A percentile compares a stretch with the other conserved stretches of the same genome.
Evolutionary conservation across 1,140 invertebrate species (phyloP).

Genomic region (Cotesia vestalis): DNA sequence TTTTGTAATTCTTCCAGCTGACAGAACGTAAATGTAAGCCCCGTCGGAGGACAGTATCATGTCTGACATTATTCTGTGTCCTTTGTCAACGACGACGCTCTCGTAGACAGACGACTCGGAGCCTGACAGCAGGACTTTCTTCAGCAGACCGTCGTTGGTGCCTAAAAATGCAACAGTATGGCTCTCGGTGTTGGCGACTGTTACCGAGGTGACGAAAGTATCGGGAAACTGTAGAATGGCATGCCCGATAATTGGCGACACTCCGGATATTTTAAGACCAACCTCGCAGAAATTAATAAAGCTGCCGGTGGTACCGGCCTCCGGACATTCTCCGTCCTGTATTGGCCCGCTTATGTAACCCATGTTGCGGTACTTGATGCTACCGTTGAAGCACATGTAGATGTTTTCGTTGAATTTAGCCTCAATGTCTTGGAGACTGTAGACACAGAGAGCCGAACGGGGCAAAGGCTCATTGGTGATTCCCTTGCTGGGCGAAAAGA

Average conservation of each 20-base stretch:
- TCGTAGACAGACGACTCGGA: conserved; percentile 79
- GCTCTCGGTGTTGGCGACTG: conserved; percentile 82
- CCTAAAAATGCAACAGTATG: conserved; percentile 93
- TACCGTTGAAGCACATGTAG: conserved; percentile 96
- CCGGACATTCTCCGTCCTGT: conserved; percentile 87
- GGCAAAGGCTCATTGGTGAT: conserved; percentile 80
- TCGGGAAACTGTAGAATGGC: conserved; percentile 82
- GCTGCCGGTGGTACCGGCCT: conserved; percentile 85
- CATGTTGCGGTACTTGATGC: conserved; percentile 89
- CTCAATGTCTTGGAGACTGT: conserved; percentile 87
- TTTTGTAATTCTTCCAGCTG: conserved; percentile 82
- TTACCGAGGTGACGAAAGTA: conserved; percentile 82
- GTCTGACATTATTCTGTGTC: conserved; percentile 82
- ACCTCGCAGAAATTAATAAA: conserved; percentile 92
- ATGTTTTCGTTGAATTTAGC: conserved; percentile 95
- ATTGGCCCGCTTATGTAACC: conserved; percentile 92
- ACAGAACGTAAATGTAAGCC: conserved; percentile 79
- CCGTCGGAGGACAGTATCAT: conserved; percentile 81
- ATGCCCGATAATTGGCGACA: conserved; percentile 78
- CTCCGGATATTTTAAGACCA: conserved; percentile 90
- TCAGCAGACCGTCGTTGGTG: conserved; percentile 79
- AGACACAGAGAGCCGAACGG: conserved; percentile 86
- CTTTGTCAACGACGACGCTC: conserved; percentile 76
- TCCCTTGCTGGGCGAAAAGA: conserved; percentile 85
- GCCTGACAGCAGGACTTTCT: conserved; percentile 81